Conservation (phyloP, 2,888 invertebrate species). For the Polydrusus pterygomalis region DNA sequence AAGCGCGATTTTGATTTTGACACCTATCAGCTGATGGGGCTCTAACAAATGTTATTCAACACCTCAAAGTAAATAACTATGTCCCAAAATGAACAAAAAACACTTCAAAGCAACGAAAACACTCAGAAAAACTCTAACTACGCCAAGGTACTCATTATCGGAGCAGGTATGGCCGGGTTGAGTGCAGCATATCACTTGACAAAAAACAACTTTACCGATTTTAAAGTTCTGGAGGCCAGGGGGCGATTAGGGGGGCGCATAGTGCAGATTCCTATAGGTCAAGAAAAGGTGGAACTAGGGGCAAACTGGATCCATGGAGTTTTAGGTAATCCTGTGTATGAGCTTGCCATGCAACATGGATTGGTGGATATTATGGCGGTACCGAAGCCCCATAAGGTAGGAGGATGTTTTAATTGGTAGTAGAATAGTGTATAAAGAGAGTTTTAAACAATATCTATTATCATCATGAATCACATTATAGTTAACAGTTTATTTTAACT, state of each 20-base stretch:
- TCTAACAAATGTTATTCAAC: conserved; percentile 37
- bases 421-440: too few relatives aligned
- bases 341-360: conserved; percentile 88
- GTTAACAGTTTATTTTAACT: too few relatives aligned
- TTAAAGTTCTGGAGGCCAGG: conserved; percentile 87
- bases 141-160: conserved; percentile 86
- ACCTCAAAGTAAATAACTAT: conserved; percentile 36
- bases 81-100: conserved; percentile 48
- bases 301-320: conserved; percentile 97
- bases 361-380: conserved; percentile 89
- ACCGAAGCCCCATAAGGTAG: conserved; percentile 88
- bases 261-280: conserved; percentile 82
- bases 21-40: conserved; percentile 32
- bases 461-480: too few relatives aligned
- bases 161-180: conserved; percentile 90
- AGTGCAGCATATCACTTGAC: conserved; percentile 88
- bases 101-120: conserved; percentile 22
- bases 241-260: conserved; percentile 86
- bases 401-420: background rate
- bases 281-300: conserved; percentile 84
- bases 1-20: too few relatives aligned
- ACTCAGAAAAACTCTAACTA: conserved; percentile 53
- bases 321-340: conserved; percentile 90
- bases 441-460: too few relatives aligned
- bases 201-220: conserved; percentile 86